Evolutionary conservation across 2,888 invertebrate species (phyloP).

Genomic region (Drosophila aldrichi): DNA sequence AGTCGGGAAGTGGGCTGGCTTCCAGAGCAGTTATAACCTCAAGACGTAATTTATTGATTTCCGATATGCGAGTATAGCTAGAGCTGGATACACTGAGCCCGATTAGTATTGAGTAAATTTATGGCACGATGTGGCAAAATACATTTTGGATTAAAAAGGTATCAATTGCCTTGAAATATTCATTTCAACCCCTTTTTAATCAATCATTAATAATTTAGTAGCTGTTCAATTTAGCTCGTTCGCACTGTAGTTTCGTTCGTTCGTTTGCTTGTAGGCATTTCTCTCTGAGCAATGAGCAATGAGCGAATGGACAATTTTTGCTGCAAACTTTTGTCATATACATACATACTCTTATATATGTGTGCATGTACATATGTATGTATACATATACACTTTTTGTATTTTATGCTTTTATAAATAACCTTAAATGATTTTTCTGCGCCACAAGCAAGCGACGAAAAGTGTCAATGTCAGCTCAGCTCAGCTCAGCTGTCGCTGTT

Average conservation of each 20-base stretch:
- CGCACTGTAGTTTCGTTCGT: constrained; percentile 1
- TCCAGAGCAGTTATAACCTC: constrained; percentile 10
- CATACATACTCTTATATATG: not conserved
- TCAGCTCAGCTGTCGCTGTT: constrained; percentile 59
- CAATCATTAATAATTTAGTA: constrained; percentile 5
- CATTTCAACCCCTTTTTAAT: not conserved
- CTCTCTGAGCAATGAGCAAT: constrained; percentile 3
- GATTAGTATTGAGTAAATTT: not conserved
- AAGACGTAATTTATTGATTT: constrained; percentile 44
- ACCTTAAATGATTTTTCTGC: constrained; percentile 69
- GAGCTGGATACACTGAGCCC: not conserved
- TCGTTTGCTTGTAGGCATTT: not conserved
- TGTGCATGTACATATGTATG: not conserved
- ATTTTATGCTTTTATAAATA: constrained; percentile 66
- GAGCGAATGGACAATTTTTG: not conserved
- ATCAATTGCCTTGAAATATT: constrained; percentile 13
- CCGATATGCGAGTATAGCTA: constrained; percentile 25
- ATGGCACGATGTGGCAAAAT: not conserved
- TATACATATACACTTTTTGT: not conserved
- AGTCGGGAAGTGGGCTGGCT: constrained; percentile 43
- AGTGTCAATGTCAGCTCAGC: constrained; percentile 79
- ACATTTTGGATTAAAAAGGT: not conserved
- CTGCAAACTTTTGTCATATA: constrained; percentile 12
- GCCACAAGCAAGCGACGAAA: constrained; percentile 61
- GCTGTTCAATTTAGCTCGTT: constrained; percentile 2